Evolutionary conservation across 2,797 vertebrate genomes (phyloP).

Genomic region (Sorex maritimensis): DNA sequence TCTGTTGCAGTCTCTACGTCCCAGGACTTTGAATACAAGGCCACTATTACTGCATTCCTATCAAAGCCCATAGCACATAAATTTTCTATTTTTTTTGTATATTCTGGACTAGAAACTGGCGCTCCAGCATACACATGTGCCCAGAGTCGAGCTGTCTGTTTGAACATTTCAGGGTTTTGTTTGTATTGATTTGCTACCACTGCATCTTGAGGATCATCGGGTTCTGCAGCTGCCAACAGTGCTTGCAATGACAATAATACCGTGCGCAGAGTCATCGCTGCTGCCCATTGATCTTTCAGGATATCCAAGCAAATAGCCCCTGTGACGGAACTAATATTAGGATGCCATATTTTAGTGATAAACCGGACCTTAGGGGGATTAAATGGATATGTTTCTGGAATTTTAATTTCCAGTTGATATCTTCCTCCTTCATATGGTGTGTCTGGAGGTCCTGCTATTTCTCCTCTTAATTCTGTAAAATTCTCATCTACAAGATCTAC

Average conservation of each 20-base stretch:
- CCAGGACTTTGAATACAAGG: constrained; percentile 99
- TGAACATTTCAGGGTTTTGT: constrained; percentile 99
- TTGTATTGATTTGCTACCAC: constrained; percentile 99
- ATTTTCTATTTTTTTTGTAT: constrained; percentile 99
- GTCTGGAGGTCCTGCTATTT: constrained; percentile 99
- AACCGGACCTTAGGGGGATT: constrained; percentile 99
- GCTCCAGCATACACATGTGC: constrained; percentile 98
- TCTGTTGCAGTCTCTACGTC: constrained; percentile 99
- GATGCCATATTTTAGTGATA: constrained; percentile 99
- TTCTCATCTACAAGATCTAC: constrained; percentile 99
- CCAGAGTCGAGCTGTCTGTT: constrained; percentile 99
- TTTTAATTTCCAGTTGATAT: constrained; percentile 99
- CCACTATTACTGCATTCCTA: constrained; percentile 99
- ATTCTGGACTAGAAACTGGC: constrained; percentile 97
- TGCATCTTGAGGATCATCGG: constrained; percentile 99
- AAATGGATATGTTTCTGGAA: constrained; percentile 99
- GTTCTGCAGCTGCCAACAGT: constrained; percentile 98
- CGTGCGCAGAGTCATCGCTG: constrained; percentile 99
- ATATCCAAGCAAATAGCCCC: constrained; percentile 99
- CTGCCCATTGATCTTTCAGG: constrained; percentile 99
- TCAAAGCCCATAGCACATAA: constrained; percentile 99
- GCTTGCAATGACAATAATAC: constrained; percentile 99
- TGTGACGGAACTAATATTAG: constrained; percentile 99
- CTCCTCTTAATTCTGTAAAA: constrained; percentile 99
- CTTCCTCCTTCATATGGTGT: constrained; percentile 99